Evolutionary conservation across 2,888 invertebrate genomes (phyloP).

Genomic region (Anthophora plumipes): DNA sequence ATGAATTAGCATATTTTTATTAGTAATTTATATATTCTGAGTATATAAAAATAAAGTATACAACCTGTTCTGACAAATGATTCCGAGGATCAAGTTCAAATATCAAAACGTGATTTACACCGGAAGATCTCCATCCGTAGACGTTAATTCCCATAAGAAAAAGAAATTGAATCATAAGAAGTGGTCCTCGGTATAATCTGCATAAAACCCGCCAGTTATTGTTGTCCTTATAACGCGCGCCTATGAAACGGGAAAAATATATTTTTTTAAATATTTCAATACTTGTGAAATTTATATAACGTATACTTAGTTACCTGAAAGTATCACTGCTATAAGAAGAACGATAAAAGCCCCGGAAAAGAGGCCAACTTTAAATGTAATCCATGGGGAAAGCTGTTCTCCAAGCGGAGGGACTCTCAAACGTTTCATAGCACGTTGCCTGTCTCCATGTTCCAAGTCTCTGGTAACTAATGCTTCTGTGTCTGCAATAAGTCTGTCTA

Average conservation of each 20-base stretch:
- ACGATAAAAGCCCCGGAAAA: slow-evolving; percentile 93
- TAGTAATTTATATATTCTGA: not conserved
- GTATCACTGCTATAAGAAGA: slow-evolving; percentile 89
- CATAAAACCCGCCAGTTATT: slow-evolving; percentile 89
- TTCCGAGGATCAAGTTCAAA: slow-evolving; percentile 98
- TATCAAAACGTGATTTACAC: slow-evolving; percentile 98
- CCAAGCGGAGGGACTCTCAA: slow-evolving; percentile 94
- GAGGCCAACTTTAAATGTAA: slow-evolving; percentile 93
- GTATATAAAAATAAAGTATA: not conserved
- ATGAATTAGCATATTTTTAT: not conserved
- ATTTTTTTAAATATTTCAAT: not conserved
- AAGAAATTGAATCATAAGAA: slow-evolving; percentile 96
- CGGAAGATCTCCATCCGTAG: slow-evolving; percentile 98
- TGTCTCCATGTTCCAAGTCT: slow-evolving; percentile 91
- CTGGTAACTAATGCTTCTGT: slow-evolving; percentile 90
- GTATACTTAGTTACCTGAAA: slow-evolving; percentile 87
- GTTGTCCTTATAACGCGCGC: slow-evolving; percentile 60
- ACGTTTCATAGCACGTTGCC: slow-evolving; percentile 94
- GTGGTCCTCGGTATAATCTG: slow-evolving; percentile 96
- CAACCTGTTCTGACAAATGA: slow-evolving; percentile 93
- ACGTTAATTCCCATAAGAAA: slow-evolving; percentile 98
- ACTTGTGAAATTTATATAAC: not conserved
- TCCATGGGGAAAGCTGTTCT: slow-evolving; percentile 93
- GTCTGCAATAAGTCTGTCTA: slow-evolving; percentile 92
- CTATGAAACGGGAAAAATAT: slow-evolving; percentile 40